Evolutionary conservation across 2,888 invertebrate species (phyloP).

Genomic region (Eretmocerus hayati): DNA sequence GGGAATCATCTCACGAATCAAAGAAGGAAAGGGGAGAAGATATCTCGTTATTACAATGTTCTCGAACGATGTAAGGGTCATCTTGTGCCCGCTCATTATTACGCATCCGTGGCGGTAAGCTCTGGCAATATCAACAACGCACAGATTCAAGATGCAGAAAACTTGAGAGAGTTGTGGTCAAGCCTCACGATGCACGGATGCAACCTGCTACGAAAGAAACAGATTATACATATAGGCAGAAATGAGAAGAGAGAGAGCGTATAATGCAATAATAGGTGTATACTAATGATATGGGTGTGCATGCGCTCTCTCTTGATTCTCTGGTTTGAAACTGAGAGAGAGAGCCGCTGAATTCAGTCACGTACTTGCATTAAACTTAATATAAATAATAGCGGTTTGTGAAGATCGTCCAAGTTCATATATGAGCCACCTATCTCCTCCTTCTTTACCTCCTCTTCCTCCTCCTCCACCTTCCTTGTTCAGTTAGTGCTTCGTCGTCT

Average conservation of each 20-base stretch:
- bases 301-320: too few species aligned
- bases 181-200: too few species aligned
- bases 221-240: too few species aligned
- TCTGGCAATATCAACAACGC: conserved; percentile 17
- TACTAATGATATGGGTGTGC: conserved; percentile 45
- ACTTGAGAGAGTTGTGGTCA: conserved; percentile 1
- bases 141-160: neutral
- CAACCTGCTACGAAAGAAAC: conserved; percentile 10
- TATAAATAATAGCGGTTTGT: conserved; percentile 49
- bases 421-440: conserved; percentile 41
- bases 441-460: conserved; percentile 1
- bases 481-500: too few species aligned
- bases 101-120: conserved; percentile 1
- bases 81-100: conserved; percentile 10
- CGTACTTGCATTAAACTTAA: conserved; percentile 49
- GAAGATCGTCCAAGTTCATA: conserved; percentile 28
- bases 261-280: conserved; percentile 47
- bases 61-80: conserved; percentile 21
- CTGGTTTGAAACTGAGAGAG: too few species aligned
- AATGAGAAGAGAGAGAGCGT: neutral
- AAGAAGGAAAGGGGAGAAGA: neutral
- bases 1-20: too few species aligned
- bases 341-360: conserved; percentile 48
- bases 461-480: conserved; percentile 8
- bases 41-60: conserved; percentile 23